These are phyloP conservation scores for Brienomyrus longianalis DNA, from an alignment of 2,113 vertebrate species.

Conservation along the genomic window DNA sequence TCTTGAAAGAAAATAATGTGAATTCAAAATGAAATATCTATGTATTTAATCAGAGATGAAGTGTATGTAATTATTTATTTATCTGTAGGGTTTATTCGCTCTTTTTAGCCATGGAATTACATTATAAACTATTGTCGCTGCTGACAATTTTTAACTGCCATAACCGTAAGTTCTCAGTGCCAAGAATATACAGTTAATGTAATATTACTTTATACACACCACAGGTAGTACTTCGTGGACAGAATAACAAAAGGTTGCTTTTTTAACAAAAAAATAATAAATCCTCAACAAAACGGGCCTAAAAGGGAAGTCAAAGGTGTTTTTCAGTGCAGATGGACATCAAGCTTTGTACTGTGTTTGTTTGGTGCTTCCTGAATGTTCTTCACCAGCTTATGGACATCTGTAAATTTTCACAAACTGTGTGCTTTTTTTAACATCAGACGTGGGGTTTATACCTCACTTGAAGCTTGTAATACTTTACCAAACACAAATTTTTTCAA, in stretches of 20 bases:
- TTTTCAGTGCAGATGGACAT: slow-evolving; percentile 2
- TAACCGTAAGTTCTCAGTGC: not conserved
- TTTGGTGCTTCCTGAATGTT: slow-evolving; percentile 60
- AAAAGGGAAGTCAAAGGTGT: not conserved
- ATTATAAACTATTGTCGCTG: not conserved
- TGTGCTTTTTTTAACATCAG: slow-evolving; percentile 35
- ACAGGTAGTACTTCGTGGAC: not conserved
- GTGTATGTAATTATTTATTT: slow-evolving; percentile 5
- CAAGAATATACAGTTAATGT: not conserved
- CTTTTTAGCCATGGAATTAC: not conserved
- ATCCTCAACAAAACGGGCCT: not conserved
- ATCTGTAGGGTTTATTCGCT: not conserved
- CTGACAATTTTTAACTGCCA: not conserved
- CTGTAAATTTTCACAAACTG: slow-evolving; percentile 43
- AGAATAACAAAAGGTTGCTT: not conserved
- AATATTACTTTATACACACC: not conserved
- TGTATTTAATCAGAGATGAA: not conserved
- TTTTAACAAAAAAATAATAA: not conserved
- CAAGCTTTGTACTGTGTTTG: slow-evolving; percentile 41
- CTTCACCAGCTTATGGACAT: slow-evolving; percentile 41
- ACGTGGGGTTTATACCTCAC: slow-evolving; percentile 33
- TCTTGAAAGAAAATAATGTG: not conserved
- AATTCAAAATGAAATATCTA: not conserved
- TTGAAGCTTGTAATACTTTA: not conserved
- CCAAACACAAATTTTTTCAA: not conserved